Evolutionary conservation across 2,113 vertebrate species (phyloP).

Genomic region (Girardinichthys multiradiatus): DNA sequence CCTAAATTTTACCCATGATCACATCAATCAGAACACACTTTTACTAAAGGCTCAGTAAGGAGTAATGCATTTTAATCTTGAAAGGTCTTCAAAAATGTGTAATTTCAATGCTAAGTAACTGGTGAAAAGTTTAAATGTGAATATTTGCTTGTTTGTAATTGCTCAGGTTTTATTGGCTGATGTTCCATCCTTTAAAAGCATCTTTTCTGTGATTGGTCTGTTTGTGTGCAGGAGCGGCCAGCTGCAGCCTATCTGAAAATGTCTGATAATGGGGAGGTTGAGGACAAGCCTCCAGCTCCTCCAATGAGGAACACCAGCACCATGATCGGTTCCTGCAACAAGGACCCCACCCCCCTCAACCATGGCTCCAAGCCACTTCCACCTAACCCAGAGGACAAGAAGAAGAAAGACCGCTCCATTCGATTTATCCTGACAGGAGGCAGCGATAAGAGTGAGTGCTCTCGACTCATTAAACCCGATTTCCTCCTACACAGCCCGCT

Average conservation of each 20-base stretch:
- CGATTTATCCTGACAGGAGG: slow-evolving; percentile 89
- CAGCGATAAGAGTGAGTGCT: slow-evolving; percentile 91
- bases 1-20: too few species aligned
- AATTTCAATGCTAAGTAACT: too few species aligned
- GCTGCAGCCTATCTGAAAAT: slow-evolving; percentile 82
- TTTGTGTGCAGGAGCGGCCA: slow-evolving; percentile 70
- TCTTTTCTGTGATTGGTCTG: slow-evolving; percentile 18
- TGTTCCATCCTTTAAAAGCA: not conserved
- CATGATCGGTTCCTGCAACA: slow-evolving; percentile 89
- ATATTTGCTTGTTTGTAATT: not conserved
- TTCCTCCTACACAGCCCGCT: not conserved
- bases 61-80: too few species aligned
- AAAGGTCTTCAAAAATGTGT: too few species aligned
- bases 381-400: slow-evolving; percentile 96
- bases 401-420: slow-evolving; percentile 92
- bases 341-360: slow-evolving; percentile 87
- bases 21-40: too few species aligned
- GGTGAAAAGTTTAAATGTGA: too few species aligned
- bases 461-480: not conserved
- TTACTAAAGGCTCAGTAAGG: too few species aligned
- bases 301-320: slow-evolving; percentile 98
- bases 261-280: slow-evolving; percentile 94
- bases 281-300: slow-evolving; percentile 96
- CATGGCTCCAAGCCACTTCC: slow-evolving; percentile 96
- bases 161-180: not conserved